Evolutionary conservation across 2,888 invertebrate genomes (phyloP).

Genomic region (Zygaena filipendulae): DNA sequence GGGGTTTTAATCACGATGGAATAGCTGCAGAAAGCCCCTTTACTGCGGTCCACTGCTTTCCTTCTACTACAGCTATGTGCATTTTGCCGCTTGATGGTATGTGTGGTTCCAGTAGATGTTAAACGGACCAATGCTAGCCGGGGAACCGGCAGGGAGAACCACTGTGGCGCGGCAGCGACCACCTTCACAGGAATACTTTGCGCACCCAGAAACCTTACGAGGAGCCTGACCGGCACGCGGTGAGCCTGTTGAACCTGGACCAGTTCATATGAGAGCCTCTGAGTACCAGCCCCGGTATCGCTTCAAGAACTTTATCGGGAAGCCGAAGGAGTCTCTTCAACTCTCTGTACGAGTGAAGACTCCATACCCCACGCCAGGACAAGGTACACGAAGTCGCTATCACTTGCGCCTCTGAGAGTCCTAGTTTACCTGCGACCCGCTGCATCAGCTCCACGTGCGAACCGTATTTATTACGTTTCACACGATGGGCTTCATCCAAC

Average conservation of each 20-base stretch:
- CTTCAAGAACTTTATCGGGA: not conserved
- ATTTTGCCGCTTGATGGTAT: too few species aligned
- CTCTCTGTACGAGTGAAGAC: constrained; percentile 13
- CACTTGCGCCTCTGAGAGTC: constrained; percentile 14
- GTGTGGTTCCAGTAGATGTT: too few species aligned
- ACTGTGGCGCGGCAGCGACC: not conserved
- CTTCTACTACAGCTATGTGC: too few species aligned
- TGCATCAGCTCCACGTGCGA: constrained; percentile 17
- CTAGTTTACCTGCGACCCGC: constrained; percentile 17
- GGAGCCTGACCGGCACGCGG: too few species aligned
- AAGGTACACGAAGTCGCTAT: constrained; percentile 16
- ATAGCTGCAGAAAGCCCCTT: too few species aligned
- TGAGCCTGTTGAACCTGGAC: constrained; percentile 14
- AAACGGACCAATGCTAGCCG: not conserved
- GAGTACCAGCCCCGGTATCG: constrained; percentile 5
- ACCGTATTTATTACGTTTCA: constrained; percentile 20
- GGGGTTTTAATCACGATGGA: too few species aligned
- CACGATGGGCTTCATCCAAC: constrained; percentile 19
- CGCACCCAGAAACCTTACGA: too few species aligned
- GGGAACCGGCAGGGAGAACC: not conserved
- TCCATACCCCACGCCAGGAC: constrained; percentile 20
- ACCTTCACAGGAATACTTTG: not conserved
- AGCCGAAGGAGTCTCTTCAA: constrained; percentile 9
- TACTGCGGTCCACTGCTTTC: too few species aligned
- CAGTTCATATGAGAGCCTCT: constrained; percentile 15